Conservation (phyloP, 2,113 vertebrate genomes). For the Turdus rufiventris region DNA sequence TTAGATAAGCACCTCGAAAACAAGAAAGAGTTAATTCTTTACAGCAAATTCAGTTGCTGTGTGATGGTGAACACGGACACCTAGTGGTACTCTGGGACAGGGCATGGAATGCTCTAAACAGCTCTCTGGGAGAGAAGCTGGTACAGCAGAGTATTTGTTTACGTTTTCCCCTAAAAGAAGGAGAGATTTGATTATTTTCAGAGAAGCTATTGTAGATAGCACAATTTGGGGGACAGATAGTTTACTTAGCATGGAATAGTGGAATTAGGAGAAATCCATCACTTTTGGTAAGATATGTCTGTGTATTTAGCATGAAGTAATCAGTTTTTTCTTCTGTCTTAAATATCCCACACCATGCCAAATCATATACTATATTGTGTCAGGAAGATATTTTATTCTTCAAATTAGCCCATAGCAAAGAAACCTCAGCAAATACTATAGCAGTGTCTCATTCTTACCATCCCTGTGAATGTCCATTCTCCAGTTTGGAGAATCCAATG, state of each 20-base stretch:
- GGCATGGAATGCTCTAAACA: neutral
- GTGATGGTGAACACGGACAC: slow-evolving; percentile 57
- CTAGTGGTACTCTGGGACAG: slow-evolving; percentile 35
- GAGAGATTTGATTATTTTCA: neutral
- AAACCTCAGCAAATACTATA: neutral
- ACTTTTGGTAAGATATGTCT: neutral
- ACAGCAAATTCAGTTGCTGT: neutral
- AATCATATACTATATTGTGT: neutral
- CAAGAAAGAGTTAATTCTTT: neutral
- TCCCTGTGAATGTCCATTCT: neutral
- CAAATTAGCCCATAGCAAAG: slow-evolving; percentile 20
- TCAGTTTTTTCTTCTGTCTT: neutral
- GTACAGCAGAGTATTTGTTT: neutral
- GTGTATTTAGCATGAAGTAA: neutral
- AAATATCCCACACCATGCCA: neutral
- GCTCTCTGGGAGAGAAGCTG: neutral
- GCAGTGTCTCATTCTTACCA: neutral
- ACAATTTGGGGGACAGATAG: neutral
- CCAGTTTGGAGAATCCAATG: neutral
- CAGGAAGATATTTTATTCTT: neutral
- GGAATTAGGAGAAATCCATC: neutral
- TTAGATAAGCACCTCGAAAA: neutral
- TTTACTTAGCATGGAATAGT: neutral
- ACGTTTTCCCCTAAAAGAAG: neutral
- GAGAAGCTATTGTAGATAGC: neutral